These are phyloP conservation scores for Corythucha ciliata DNA, from an alignment of 2,888 invertebrate genomes.

Conservation along the genomic window DNA sequence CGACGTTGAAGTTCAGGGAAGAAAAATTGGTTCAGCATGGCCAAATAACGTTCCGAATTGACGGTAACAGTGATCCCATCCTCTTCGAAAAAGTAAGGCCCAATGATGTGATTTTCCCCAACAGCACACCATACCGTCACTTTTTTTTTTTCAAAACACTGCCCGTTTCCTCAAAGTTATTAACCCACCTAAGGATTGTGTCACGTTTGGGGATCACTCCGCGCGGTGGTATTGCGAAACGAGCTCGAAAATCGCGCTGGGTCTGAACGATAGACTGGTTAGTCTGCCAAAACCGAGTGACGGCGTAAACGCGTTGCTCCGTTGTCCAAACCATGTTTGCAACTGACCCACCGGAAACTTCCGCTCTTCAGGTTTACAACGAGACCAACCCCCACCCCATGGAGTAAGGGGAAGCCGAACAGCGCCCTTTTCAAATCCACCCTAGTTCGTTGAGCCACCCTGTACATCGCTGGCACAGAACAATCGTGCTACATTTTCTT, in stretches of 20 bases:
- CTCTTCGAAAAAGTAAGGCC: slow-evolving; percentile 10
- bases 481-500: too few relatives aligned
- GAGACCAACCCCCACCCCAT: too few relatives aligned
- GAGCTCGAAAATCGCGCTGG: slow-evolving; percentile 7
- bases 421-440: too few relatives aligned
- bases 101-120: slow-evolving; percentile 1
- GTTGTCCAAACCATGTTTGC: slow-evolving; percentile 7
- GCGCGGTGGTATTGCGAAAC: neutral
- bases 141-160: neutral
- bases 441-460: too few relatives aligned
- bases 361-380: too few relatives aligned
- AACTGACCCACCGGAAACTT: slow-evolving; percentile 3
- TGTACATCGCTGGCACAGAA: too few relatives aligned
- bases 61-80: slow-evolving; percentile 8
- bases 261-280: slow-evolving; percentile 10
- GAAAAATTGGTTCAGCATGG: slow-evolving; percentile 8
- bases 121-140: slow-evolving; percentile 9
- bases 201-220: slow-evolving; percentile 6
- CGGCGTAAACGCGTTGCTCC: slow-evolving; percentile 4
- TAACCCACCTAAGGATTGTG: neutral
- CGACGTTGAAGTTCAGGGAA: slow-evolving; percentile 2
- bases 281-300: slow-evolving; percentile 1
- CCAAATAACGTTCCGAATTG: slow-evolving; percentile 1
- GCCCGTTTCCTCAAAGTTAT: slow-evolving; percentile 4
- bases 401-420: too few relatives aligned